Base-by-base conservation (phyloP, 1,140 invertebrate genomes). In the Cyclina sinensis region DNA sequence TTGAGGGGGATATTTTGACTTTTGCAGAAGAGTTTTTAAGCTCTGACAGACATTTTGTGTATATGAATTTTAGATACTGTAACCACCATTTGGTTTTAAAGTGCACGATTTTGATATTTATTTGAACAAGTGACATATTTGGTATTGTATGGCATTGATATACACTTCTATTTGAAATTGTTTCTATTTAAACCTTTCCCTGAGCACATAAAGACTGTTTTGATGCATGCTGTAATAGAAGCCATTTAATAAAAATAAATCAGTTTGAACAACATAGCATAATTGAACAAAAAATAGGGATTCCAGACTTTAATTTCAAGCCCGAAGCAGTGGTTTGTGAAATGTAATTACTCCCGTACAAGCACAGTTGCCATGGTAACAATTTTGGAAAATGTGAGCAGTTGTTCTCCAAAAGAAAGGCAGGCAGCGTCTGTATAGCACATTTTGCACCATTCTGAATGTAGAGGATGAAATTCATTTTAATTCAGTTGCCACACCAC, bases 301-400 rank as follows among this genome's bases (percentile, higher is more conserved):
- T 14, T 54, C 21, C 18, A 54, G 57, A 24, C n/a, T 24, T 62
- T 27, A 18, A 27, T 62, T 62, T 62, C 24, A 62, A 62, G 27
- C 24, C n/a, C 57, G 27, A 11, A 62, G 57, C 9, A 27, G n/a
- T 11, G n/a, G 24, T 62, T 62, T 62, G n/a, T 24, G n/a, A n/a
- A 39, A 70, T 70, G 65, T 14, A 37, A 70, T 70, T 70, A 70
- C 32, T 70, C 27, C 18, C 27, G 14, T 70, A 70, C 65, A 1
- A 70, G 24, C 51, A 37, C 30, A 70, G 65, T 70, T 70, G 7
- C 65, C 65, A 70, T 70, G 65, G 65, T 21, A 70, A 70, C 65
- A n/a, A 39, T 70, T 70, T 70, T 70, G 65, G 37, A 70, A 70
- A 70, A 18, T 70, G 43, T 37, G 59, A 70, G 57, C 57, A 62